Evolutionary conservation across 2,888 invertebrate species (phyloP).

Genomic region (Chrysolina haemoptera): DNA sequence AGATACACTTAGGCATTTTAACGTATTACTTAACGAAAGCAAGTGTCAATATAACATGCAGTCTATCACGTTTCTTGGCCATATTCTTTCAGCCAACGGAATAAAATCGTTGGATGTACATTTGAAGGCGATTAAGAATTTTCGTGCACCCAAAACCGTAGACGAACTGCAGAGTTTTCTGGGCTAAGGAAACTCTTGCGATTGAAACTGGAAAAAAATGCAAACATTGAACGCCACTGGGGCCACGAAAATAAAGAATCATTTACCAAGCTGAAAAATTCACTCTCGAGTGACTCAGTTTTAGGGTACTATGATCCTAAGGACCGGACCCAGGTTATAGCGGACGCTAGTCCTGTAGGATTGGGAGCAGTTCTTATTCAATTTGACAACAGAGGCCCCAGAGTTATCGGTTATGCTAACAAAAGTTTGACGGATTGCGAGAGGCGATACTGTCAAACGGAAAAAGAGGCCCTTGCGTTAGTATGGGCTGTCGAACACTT

Average conservation of each 20-base stretch:
- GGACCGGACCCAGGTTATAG: slow-evolving; percentile 52
- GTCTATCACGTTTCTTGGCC: not conserved
- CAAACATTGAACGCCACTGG: slow-evolving; percentile 36
- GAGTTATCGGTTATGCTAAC: not conserved
- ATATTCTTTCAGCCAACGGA: not conserved
- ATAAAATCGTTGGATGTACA: not conserved
- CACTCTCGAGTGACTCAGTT: slow-evolving; percentile 31
- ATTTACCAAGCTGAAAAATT: slow-evolving; percentile 35
- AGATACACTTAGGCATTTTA: not conserved
- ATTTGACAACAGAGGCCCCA: not conserved
- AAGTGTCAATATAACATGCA: not conserved
- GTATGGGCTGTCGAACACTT: slow-evolving; percentile 62
- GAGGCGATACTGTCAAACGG: slow-evolving; percentile 58
- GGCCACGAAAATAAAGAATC: slow-evolving; percentile 23
- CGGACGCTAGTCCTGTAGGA: slow-evolving; percentile 56
- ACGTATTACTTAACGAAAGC: not conserved
- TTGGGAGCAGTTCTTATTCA: no score
- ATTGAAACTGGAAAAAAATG: slow-evolving; percentile 32
- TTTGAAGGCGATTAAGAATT: not conserved
- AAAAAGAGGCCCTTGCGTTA: slow-evolving; percentile 61
- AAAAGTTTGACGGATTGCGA: slow-evolving; percentile 41
- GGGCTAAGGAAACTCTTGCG: slow-evolving; percentile 32
- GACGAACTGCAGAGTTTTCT: slow-evolving; percentile 35
- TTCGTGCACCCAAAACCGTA: not conserved
- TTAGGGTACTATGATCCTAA: slow-evolving; percentile 54